A percentile compares a stretch with the other conserved stretches of the same genome.
phyloP scores from a whole-genome alignment of 2,113 vertebrate genomes.

The Pomatorhinus ruficollis region DNA sequence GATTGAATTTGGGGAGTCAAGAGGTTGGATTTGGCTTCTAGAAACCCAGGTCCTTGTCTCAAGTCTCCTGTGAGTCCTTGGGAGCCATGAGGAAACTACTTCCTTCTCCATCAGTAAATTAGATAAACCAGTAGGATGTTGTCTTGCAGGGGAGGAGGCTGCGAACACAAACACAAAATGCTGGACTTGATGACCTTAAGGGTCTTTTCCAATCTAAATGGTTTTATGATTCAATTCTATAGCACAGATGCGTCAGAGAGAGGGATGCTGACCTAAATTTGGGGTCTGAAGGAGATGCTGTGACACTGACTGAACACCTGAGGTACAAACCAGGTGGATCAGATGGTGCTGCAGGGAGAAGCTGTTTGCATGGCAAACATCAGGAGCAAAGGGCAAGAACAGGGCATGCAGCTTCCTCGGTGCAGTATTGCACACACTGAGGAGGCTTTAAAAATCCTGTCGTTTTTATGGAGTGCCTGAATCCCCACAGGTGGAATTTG shows the following conservation, averaged over 20 bases:
- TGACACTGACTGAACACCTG: background rate
- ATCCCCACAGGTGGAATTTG: slow-evolving; percentile 6
- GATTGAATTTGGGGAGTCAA: background rate
- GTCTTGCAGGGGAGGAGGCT: background rate
- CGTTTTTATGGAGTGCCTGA: background rate
- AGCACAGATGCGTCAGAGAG: background rate
- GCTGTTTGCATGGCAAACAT: background rate
- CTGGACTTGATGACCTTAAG: background rate
- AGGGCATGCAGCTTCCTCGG: background rate
- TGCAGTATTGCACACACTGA: background rate
- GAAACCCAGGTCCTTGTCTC: background rate
- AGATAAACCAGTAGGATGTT: background rate
- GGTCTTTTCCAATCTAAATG: background rate
- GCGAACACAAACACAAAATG: background rate
- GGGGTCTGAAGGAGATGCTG: background rate
- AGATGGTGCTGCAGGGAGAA: background rate
- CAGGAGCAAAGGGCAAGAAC: background rate
- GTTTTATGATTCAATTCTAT: background rate
- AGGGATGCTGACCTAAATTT: background rate
- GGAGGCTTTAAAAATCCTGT: background rate
- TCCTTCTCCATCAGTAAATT: background rate
- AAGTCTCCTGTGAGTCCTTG: background rate
- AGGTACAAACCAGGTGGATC: background rate
- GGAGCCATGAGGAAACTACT: background rate
- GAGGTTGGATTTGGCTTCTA: background rate